Evolutionary conservation across 2,888 invertebrate genomes (phyloP), one percentile per base, ranked within the genome.

Genomic region (Caradrina clavipalpis): DNA sequence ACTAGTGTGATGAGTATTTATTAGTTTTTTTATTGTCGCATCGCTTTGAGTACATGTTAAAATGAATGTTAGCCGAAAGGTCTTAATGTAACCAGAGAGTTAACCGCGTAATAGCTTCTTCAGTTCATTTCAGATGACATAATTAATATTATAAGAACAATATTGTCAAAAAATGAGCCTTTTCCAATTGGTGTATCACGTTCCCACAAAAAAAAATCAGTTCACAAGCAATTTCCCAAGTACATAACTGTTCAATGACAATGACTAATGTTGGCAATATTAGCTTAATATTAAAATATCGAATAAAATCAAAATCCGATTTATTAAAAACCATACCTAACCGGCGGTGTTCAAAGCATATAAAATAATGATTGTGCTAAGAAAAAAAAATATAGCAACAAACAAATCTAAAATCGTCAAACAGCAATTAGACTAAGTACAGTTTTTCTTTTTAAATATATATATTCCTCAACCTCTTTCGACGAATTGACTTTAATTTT

Each of bases 371-470:
- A 91, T 91, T 93, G 93, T 90, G 89, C 90, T 92, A 91, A 91
- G 77, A 88, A 87, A 90, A 88, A 35, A 87, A 87, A 87, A 86
- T 71, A 78, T 81, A 85, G 79, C 75, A 81, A 77, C 82, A 81
- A 84, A 90, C 84, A 80, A 82, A 84, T 89, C 85, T 80, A 89
- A 88, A 89, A 90, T 87, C 86, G 78, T 81, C 83, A 88, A 79
- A 83, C 81, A 88, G 84, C 86, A 87, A 89, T 91, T 91, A 91
- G 79, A 89, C 93, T 93, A 94, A 94, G 92, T 93, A 93, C 93
- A 90, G 87, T 79, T 81, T 78, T 79, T 58, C 76, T 84, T 80
- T 82, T 57, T 60, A 79, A 69, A 81, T 83, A 82, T 85, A 65
- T 85, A 65, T 87, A 88, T 87, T 85, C 90, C 89, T 89, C 90